phyloP scores from a whole-genome alignment of 2,797 vertebrate genomes.

The Lepilemur septentrionalis region DNA sequence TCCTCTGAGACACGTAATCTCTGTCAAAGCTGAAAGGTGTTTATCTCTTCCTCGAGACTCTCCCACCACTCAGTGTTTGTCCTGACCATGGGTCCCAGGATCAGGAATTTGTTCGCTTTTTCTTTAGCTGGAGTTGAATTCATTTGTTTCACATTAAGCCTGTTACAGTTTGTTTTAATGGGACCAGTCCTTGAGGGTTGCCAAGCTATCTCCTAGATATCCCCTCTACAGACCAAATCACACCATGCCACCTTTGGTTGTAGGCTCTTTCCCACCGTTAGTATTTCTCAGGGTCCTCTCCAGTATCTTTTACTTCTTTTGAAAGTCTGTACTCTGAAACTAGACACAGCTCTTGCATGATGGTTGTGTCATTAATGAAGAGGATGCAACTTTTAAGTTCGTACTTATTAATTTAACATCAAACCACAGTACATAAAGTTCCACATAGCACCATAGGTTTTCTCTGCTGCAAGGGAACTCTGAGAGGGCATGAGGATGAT shows the following conservation, averaged over 20 bases:
- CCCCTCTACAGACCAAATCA: background rate
- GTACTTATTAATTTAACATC: background rate
- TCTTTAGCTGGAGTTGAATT: background rate
- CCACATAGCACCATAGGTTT: background rate
- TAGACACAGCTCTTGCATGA: background rate
- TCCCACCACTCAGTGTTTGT: too few relatives aligned
- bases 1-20: background rate
- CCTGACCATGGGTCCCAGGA: background rate
- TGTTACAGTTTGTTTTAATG: background rate
- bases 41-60: background rate
- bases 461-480: background rate
- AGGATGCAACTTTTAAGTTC: background rate
- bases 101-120: background rate
- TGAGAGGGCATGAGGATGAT: background rate
- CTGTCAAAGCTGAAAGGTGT: background rate
- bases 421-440: background rate
- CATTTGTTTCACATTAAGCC: background rate
- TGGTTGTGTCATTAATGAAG: background rate
- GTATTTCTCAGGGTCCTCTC: background rate
- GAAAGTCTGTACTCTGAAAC: background rate
- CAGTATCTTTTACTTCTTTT: background rate
- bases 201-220: rapidly evolving
- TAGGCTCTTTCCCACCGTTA: background rate
- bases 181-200: background rate
- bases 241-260: background rate